A percentile compares a stretch with the other conserved stretches of the same genome.
phyloP scores from a whole-genome alignment of 2,888 invertebrate species.

The Ophonus ardosiacus region DNA sequence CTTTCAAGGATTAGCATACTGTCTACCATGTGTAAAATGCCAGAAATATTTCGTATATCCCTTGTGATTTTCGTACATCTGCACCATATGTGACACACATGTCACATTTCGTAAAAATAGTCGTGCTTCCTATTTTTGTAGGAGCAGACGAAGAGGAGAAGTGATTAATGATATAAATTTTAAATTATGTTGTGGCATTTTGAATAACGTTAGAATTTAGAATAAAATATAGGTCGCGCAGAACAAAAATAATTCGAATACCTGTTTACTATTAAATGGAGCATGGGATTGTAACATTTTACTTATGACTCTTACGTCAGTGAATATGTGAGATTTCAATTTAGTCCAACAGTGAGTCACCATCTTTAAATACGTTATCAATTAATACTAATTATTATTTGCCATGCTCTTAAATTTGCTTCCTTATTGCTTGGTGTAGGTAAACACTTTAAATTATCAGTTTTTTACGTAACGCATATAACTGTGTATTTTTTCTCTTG shows the following conservation, averaged over 20 bases:
- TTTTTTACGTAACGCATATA: background rate
- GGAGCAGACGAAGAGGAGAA: background rate
- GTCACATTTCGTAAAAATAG: conserved; percentile 30
- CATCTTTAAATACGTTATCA: background rate
- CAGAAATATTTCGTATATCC: background rate
- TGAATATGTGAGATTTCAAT: too few species aligned
- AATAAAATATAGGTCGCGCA: conserved; percentile 20
- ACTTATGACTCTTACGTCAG: too few species aligned
- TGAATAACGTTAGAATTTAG: background rate
- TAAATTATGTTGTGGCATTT: conserved; percentile 13
- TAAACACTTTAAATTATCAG: background rate
- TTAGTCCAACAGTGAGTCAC: too few species aligned
- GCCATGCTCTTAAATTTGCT: background rate
- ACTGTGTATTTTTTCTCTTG: background rate
- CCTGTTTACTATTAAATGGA: background rate
- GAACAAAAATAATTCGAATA: background rate
- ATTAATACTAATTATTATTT: background rate
- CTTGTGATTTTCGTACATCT: background rate
- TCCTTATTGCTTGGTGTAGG: background rate
- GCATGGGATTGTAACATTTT: too few species aligned
- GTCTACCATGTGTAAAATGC: background rate
- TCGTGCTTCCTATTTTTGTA: conserved; percentile 4
- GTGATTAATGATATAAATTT: conserved; percentile 33
- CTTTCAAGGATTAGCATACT: background rate
- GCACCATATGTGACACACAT: conserved; percentile 5